phyloP scores from a whole-genome alignment of 1,140 invertebrate genomes.

The Sarcophaga peregrina region DNA sequence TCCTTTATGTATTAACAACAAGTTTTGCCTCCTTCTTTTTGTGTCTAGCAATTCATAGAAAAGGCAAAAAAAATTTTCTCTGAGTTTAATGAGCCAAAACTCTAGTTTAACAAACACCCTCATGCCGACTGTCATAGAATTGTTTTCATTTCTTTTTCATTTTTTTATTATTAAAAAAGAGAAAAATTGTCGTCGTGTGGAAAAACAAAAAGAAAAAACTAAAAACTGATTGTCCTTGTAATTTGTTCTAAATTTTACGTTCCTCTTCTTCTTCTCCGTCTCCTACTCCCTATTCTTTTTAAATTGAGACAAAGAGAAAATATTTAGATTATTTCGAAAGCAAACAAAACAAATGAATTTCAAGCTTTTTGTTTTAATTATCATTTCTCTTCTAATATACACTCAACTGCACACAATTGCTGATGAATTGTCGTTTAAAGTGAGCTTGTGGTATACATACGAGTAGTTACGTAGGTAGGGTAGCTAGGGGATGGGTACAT shows the following conservation, averaged over 20 bases:
- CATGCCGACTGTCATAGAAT: no score
- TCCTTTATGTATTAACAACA: background rate
- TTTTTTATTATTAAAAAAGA: background rate
- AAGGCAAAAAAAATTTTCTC: background rate
- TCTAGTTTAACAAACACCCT: background rate
- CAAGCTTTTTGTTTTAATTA: slow-evolving; percentile 5
- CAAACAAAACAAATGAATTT: background rate
- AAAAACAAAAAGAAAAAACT: background rate
- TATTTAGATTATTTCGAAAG: slow-evolving; percentile 7
- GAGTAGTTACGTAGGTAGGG: background rate
- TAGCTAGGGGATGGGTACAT: background rate
- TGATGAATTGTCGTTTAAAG: no score
- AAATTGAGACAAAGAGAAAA: background rate
- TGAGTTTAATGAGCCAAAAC: slow-evolving; percentile 21
- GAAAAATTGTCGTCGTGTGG: background rate
- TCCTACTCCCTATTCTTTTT: no score
- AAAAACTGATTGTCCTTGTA: slow-evolving; percentile 1
- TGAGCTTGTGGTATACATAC: background rate
- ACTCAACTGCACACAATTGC: background rate
- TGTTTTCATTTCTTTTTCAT: no score
- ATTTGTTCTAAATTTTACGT: background rate
- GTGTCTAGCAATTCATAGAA: background rate
- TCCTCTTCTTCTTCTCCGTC: no score
- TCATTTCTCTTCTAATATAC: background rate
- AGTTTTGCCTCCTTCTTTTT: background rate